Conservation (phyloP, 2,113 vertebrate species). For the Labrus mixtus region DNA sequence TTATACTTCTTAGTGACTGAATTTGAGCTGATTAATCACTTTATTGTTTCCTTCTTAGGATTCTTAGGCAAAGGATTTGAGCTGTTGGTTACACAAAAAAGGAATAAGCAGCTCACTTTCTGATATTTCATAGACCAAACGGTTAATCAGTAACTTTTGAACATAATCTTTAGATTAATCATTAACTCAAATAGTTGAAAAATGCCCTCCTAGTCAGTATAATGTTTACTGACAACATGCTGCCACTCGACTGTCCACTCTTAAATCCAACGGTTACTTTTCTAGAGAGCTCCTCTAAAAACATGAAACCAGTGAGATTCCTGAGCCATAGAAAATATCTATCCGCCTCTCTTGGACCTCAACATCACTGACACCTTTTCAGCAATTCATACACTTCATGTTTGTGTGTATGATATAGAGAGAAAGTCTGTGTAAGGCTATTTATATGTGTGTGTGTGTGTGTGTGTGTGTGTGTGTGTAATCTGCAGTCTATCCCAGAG, state of each 20-base stretch:
- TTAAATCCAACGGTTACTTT: constrained; percentile 70
- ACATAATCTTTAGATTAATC: not conserved
- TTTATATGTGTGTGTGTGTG: constrained; percentile 26
- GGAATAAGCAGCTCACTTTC: not conserved
- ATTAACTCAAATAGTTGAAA: no score
- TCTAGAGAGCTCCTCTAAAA: constrained; percentile 78
- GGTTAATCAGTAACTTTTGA: not conserved
- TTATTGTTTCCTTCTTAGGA: not conserved
- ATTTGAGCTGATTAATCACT: not conserved
- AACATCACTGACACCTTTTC: constrained; percentile 63
- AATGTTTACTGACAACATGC: constrained; percentile 17
- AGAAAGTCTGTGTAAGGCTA: constrained; percentile 12
- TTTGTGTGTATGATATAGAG: constrained; percentile 32
- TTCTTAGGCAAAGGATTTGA: no score
- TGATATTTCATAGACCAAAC: not conserved
- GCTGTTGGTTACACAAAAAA: not conserved
- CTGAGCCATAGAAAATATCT: constrained; percentile 75
- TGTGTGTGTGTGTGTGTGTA: constrained; percentile 9
- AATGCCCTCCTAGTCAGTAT: not conserved
- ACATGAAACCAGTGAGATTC: constrained; percentile 83
- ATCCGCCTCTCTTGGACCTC: constrained; percentile 56
- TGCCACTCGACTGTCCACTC: constrained; percentile 48
- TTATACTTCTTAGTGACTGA: not conserved
- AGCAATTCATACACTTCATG: constrained; percentile 39
- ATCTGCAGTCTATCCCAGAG: constrained; percentile 89